These are phyloP conservation scores for Zophobas morio DNA, from an alignment of 1,140 invertebrate species.

Conservation along the genomic window DNA sequence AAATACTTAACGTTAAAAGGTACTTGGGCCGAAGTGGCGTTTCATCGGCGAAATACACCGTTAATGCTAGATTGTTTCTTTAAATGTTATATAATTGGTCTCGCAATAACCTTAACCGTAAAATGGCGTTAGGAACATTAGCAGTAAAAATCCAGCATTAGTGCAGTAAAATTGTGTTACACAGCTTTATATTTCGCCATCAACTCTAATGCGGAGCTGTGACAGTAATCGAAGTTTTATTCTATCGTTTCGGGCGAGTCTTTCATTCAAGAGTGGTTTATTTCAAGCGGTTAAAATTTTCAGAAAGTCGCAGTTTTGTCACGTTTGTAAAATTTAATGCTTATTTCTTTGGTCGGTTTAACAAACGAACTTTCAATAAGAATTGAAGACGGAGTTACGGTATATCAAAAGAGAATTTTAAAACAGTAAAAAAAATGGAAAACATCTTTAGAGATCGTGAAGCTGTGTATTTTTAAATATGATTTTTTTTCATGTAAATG, in stretches of 20 bases:
- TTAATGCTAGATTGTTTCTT: slow-evolving; percentile 28
- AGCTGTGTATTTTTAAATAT: no score
- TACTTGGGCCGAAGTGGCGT: slow-evolving; percentile 1
- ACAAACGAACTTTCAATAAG: no score
- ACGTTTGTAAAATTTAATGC: no score
- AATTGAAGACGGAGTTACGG: no score
- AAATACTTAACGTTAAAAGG: slow-evolving; percentile 27
- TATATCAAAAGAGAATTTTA: no score
- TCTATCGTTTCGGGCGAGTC: not conserved
- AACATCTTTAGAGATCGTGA: no score
- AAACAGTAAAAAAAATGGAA: no score
- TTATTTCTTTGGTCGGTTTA: no score
- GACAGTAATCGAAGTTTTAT: slow-evolving; percentile 16
- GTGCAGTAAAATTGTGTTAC: slow-evolving; percentile 11
- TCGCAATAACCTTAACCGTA: slow-evolving; percentile 37
- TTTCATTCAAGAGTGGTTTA: no score
- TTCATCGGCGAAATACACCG: slow-evolving; percentile 17
- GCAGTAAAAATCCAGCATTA: slow-evolving; percentile 29
- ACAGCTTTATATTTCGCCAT: slow-evolving; percentile 14
- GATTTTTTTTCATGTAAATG: no score
- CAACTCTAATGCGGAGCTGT: not conserved
- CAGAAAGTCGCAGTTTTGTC: no score
- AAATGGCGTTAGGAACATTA: slow-evolving; percentile 19
- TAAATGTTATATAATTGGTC: slow-evolving; percentile 38
- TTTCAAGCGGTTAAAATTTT: no score